phyloP scores from a whole-genome alignment of 1,140 invertebrate species.

The Eumeta japonica region DNA sequence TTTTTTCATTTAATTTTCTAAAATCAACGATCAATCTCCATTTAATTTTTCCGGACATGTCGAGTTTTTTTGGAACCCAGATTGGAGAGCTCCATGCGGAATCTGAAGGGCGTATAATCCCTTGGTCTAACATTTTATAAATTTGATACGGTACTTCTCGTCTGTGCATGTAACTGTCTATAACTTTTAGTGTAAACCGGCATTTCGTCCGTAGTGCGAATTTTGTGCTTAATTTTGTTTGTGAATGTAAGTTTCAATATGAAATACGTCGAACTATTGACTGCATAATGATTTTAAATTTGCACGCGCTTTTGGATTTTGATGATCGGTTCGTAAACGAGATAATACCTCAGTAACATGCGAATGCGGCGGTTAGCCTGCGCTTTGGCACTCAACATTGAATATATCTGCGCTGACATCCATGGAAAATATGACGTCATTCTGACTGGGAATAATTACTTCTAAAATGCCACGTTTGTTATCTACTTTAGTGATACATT shows the following conservation, averaged over 20 bases:
- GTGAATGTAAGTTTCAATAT: conserved; percentile 18
- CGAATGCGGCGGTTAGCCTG: conserved; percentile 3
- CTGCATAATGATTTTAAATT: conserved; percentile 12
- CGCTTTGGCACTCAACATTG: conserved; percentile 6
- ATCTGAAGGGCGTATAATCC: background rate
- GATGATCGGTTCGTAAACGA: conserved; percentile 12
- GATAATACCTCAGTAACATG: conserved; percentile 12
- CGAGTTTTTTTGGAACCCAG: background rate
- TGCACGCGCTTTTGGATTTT: conserved; percentile 12
- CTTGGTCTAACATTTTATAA: conserved; percentile 2
- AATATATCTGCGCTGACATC: conserved; percentile 8
- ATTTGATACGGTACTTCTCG: conserved; percentile 1
- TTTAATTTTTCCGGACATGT: background rate
- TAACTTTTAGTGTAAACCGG: conserved; percentile 13
- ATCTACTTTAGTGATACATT: conserved; percentile 11
- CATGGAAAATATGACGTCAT: conserved; percentile 6
- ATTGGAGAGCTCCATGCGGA: conserved; percentile 1
- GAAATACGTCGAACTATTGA: conserved; percentile 14
- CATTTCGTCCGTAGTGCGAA: conserved; percentile 19
- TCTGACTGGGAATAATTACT: conserved; percentile 8
- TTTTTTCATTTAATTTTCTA: conserved; percentile 1
- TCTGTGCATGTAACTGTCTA: conserved; percentile 7
- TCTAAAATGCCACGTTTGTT: conserved; percentile 9
- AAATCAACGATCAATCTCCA: background rate
- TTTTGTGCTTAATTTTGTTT: conserved; percentile 22